These are phyloP conservation scores for Scophthalmus maximus DNA, from an alignment of 2,113 vertebrate species.

Conservation along the genomic window DNA sequence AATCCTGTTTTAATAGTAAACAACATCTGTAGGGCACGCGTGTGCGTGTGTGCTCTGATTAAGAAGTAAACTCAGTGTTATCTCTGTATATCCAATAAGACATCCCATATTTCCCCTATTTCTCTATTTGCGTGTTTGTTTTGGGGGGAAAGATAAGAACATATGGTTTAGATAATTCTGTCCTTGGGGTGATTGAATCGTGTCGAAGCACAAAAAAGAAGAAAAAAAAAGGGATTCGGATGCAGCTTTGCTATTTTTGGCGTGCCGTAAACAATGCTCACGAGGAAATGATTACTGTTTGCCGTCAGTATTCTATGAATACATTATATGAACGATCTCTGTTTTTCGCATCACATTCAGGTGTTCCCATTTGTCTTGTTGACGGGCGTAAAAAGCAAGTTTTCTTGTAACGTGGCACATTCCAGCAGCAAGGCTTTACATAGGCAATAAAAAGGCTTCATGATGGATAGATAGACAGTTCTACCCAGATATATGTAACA, in stretches of 20 bases:
- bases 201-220: background rate
- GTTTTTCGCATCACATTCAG: background rate
- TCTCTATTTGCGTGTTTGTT: background rate
- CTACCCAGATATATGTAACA: background rate
- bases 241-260: conserved; percentile 18
- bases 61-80: conserved; percentile 24
- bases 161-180: background rate
- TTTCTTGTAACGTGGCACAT: too few species aligned
- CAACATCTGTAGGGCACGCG: conserved; percentile 63
- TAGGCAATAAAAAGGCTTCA: background rate
- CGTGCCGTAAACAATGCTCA: background rate
- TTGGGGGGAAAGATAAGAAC: conserved; percentile 13
- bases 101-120: background rate
- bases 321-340: background rate
- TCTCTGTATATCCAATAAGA: conserved; percentile 15
- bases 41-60: conserved; percentile 33
- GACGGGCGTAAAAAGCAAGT: too few species aligned
- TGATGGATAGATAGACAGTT: background rate
- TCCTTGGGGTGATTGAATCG: conserved; percentile 7
- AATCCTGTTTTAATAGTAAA: conserved; percentile 71
- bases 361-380: background rate
- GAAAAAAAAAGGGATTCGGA: background rate
- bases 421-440: too few species aligned
- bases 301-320: background rate
- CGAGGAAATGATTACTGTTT: background rate